Evolutionary conservation across 2,797 vertebrate genomes (phyloP).

Genomic region (Muscicapa striata): DNA sequence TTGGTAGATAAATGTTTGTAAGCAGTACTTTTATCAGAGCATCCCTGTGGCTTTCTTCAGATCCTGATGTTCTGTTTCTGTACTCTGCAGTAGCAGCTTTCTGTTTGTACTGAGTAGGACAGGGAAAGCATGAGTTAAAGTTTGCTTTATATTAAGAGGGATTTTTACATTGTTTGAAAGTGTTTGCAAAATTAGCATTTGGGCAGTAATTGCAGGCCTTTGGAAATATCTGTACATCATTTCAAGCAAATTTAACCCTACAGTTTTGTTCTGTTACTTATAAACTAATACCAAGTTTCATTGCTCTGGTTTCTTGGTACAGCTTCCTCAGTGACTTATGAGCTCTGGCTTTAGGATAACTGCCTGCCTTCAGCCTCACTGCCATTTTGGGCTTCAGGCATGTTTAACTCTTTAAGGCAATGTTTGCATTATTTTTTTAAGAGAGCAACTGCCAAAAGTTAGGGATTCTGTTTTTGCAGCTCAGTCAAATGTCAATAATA

Average conservation of each 20-base stretch:
- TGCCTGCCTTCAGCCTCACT: not conserved
- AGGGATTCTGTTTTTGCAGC: not conserved
- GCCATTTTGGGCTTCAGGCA: slow-evolving; percentile 16
- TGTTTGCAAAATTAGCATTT: not conserved
- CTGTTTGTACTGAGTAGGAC: not conserved
- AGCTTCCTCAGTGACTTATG: not conserved
- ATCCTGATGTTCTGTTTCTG: not conserved
- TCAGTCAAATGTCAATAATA: not conserved
- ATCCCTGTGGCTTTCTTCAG: not conserved
- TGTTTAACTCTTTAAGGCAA: not conserved
- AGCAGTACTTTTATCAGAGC: not conserved
- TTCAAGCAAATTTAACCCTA: not conserved
- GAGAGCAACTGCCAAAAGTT: not conserved
- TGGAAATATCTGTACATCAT: not conserved
- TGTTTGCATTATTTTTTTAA: not conserved
- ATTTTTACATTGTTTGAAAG: not conserved
- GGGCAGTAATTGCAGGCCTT: not conserved
- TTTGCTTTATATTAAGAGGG: not conserved
- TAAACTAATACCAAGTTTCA: not conserved
- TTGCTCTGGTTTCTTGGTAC: not conserved
- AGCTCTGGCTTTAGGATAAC: not conserved
- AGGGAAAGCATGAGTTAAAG: slow-evolving; percentile 7
- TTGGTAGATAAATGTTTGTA: not conserved
- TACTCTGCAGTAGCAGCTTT: slow-evolving; percentile 19
- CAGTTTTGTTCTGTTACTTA: not conserved